Percentiles rank a stretch among this genome's conserved stretches.
Evolutionary conservation across 2,797 vertebrate genomes (phyloP).

Genomic region (Crocodylus rhombifer): DNA sequence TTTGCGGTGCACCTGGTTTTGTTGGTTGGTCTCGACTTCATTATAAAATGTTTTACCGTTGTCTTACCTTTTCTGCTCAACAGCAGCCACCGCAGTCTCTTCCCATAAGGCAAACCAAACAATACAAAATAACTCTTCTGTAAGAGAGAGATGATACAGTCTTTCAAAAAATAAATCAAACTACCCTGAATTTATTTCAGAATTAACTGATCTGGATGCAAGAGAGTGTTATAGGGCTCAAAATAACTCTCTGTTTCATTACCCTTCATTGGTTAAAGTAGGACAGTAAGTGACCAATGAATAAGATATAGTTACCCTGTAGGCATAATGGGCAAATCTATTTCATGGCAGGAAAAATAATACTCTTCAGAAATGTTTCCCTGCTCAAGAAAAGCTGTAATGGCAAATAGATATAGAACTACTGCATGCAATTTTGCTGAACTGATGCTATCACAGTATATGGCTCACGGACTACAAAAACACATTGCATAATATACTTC

Average conservation of each 20-base stretch:
- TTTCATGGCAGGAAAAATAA: constrained; percentile 52
- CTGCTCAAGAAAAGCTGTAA: constrained; percentile 9
- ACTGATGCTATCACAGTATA: constrained; percentile 52
- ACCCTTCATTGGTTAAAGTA: constrained; percentile 70
- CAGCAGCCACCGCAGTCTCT: constrained; percentile 46
- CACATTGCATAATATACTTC: constrained; percentile 60
- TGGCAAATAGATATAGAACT: constrained; percentile 47
- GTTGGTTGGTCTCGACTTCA: constrained; percentile 13
- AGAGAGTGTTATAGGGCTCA: constrained; percentile 69
- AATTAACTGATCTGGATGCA: constrained; percentile 68
- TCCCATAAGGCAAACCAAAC: constrained; percentile 10
- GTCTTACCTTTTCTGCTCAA: constrained; percentile 39
- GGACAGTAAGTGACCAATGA: constrained; percentile 66
- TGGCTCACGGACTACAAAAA: constrained; percentile 54
- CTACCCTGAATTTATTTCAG: constrained; percentile 61
- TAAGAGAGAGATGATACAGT: not conserved
- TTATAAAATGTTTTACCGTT: constrained; percentile 40
- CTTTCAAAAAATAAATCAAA: constrained; percentile 27
- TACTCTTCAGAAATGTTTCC: constrained; percentile 54
- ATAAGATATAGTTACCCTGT: constrained; percentile 39
- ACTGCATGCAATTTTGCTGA: constrained; percentile 62
- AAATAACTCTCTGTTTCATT: constrained; percentile 67
- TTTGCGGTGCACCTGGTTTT: not conserved
- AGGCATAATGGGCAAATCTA: constrained; percentile 68
- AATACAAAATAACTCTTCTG: constrained; percentile 40